Conservation (phyloP, 1,140 invertebrate genomes). For the Caerostris extrusa region DNA sequence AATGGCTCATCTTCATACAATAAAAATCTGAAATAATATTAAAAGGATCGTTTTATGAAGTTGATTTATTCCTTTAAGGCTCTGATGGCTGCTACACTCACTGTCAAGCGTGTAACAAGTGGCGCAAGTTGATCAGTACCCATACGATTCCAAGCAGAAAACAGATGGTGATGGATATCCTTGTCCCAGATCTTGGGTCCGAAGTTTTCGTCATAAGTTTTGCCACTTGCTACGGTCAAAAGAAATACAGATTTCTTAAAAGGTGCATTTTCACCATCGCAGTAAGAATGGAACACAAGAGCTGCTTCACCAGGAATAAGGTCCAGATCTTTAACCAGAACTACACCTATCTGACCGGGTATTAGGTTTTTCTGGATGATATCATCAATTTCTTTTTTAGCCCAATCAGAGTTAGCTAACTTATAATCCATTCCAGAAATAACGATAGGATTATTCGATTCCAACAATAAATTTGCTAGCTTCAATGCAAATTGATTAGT, state of each 20-base stretch:
- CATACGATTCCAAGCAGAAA: background rate
- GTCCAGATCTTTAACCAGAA: constrained; percentile 39
- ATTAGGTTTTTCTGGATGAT: background rate
- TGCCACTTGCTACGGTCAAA: background rate
- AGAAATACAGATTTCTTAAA: constrained; percentile 41
- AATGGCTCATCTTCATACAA: no score
- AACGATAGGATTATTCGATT: background rate
- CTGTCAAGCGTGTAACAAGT: constrained; percentile 40
- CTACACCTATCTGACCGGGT: background rate
- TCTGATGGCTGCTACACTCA: constrained; percentile 1
- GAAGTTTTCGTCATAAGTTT: background rate
- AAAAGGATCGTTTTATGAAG: no score
- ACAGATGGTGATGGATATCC: background rate
- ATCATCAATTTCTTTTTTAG: constrained; percentile 49
- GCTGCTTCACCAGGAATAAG: constrained; percentile 21
- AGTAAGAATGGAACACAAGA: constrained; percentile 51
- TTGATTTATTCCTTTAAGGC: no score
- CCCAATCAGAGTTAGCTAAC: background rate
- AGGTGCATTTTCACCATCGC: constrained; percentile 70
- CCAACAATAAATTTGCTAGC: background rate
- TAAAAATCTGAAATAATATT: no score
- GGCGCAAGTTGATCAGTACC: constrained; percentile 37
- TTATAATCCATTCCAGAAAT: background rate
- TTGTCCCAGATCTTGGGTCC: constrained; percentile 24
- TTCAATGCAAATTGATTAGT: background rate